Conservation (phyloP, 2,797 vertebrate genomes). For the Lacerta bilineata region DNA sequence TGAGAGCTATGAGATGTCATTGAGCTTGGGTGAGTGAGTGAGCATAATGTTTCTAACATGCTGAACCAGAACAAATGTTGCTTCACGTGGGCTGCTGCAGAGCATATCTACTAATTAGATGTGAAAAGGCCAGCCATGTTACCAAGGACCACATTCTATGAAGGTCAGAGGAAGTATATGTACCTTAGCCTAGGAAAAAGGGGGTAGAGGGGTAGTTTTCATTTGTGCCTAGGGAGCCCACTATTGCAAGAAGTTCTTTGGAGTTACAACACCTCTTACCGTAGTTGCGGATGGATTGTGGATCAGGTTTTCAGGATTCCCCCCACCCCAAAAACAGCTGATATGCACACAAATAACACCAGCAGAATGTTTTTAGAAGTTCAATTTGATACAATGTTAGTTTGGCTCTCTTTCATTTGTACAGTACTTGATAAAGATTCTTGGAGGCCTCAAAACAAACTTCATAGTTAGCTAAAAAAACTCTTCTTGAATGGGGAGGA, state of each 20-base stretch:
- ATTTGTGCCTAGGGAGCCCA: neutral
- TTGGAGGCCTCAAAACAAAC: neutral
- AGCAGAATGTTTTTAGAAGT: neutral
- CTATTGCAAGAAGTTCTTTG: neutral
- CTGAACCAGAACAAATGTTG: neutral
- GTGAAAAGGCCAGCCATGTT: conserved; percentile 72
- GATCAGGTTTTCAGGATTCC: neutral
- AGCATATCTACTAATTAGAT: conserved; percentile 50
- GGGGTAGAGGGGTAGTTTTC: neutral
- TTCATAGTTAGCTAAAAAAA: neutral
- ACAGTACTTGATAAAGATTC: neutral
- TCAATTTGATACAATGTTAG: neutral
- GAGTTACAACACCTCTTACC: neutral
- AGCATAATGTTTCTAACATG: conserved; percentile 15
- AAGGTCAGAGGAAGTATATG: conserved; percentile 50
- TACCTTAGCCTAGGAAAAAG: neutral
- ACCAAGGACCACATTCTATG: conserved; percentile 32
- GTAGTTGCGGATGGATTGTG: neutral
- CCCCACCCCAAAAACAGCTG: neutral
- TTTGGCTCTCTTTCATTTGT: neutral
- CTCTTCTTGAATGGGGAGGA: neutral
- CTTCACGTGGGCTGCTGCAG: conserved; percentile 37
- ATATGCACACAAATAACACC: neutral
- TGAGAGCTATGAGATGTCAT: conserved; percentile 6
- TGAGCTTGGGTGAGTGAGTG: conserved; percentile 18